Conservation (phyloP, 2,888 invertebrate species). For the Dinocampus coccinellae region DNA sequence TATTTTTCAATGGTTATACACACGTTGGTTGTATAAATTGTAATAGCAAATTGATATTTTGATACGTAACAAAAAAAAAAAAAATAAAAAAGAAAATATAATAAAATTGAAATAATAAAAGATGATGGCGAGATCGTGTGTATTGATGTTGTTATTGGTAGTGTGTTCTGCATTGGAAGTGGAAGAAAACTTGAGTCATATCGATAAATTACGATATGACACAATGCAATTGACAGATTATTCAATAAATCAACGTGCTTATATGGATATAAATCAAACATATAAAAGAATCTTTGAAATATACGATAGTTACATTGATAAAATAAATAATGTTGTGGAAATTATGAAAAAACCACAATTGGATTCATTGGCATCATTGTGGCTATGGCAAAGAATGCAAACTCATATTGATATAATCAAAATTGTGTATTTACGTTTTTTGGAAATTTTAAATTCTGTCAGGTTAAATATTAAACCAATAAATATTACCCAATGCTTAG, state of each 20-base stretch:
- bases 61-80: background rate
- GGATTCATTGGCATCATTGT: constrained; percentile 66
- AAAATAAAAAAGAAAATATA: no score
- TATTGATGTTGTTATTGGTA: constrained; percentile 39
- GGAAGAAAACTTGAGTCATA: constrained; percentile 58
- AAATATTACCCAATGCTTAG: constrained; percentile 73
- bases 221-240: constrained; percentile 72
- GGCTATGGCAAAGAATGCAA: constrained; percentile 77
- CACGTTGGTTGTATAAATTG: background rate
- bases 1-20: background rate
- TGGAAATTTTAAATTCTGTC: constrained; percentile 72
- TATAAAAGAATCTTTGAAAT: constrained; percentile 74
- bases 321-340: constrained; percentile 66
- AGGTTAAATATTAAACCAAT: constrained; percentile 60
- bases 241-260: constrained; percentile 67
- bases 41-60: background rate
- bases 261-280: constrained; percentile 46
- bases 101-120: constrained; percentile 26
- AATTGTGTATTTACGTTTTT: constrained; percentile 77
- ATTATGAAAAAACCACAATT: constrained; percentile 47
- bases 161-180: constrained; percentile 30
- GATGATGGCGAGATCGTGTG: constrained; percentile 25
- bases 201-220: constrained; percentile 75
- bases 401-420: constrained; percentile 76
- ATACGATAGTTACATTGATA: constrained; percentile 73